Conservation (phyloP, 2,888 invertebrate genomes). For the Muschampia plurimacula region DNA sequence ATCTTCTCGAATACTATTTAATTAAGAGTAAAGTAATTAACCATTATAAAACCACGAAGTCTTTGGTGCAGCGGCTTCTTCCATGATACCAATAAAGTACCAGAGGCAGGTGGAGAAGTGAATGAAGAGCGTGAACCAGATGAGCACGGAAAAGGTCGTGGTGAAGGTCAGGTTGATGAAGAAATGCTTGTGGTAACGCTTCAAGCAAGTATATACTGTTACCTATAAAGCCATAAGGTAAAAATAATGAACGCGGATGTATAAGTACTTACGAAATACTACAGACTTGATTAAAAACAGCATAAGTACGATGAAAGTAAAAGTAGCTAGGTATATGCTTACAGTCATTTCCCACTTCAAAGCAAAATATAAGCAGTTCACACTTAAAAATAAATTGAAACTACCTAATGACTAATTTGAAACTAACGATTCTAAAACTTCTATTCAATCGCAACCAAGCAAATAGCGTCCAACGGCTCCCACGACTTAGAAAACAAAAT, state of each 20-base stretch:
- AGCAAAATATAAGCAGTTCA: too few relatives aligned
- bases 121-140: conserved; percentile 71
- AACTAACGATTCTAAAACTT: conserved; percentile 55
- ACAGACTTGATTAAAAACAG: too few relatives aligned
- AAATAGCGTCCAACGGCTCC: conserved; percentile 55
- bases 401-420: too few relatives aligned
- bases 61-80: conserved; percentile 52
- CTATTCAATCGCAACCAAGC: conserved; percentile 68
- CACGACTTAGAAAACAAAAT: conserved; percentile 47
- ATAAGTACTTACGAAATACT: too few relatives aligned
- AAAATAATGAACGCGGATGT: too few relatives aligned
- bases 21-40: conserved; percentile 35
- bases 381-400: too few relatives aligned
- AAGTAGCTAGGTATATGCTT: too few relatives aligned
- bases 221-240: conserved; percentile 49
- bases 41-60: conserved; percentile 67
- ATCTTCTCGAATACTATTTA: too few relatives aligned
- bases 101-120: conserved; percentile 66
- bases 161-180: conserved; percentile 61
- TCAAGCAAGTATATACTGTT: conserved; percentile 63
- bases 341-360: too few relatives aligned
- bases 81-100: conserved; percentile 64
- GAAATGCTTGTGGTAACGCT: conserved; percentile 57
- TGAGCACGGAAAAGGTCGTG: conserved; percentile 57
- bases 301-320: too few relatives aligned